Evolutionary conservation across 2,113 vertebrate species (phyloP).

Genomic region (Tretioscincus oriximinensis): DNA sequence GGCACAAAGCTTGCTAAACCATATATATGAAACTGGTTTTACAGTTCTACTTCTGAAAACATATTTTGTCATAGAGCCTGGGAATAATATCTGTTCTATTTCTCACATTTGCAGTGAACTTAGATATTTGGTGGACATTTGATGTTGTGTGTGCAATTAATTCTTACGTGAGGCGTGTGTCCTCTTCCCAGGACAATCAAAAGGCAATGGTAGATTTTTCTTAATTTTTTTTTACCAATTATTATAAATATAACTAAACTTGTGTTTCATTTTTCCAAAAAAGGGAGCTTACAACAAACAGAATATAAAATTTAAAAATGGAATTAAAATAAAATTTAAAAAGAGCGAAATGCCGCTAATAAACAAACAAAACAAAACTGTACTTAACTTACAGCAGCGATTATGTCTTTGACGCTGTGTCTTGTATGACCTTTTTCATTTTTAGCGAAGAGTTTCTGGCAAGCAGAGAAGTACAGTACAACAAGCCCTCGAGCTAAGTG

Average conservation of each 20-base stretch:
- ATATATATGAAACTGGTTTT: neutral
- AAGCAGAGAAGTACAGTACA: neutral
- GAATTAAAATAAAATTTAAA: too few species aligned
- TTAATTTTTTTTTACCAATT: too few species aligned
- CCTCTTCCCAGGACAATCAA: neutral
- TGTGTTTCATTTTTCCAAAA: too few species aligned
- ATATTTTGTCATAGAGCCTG: neutral
- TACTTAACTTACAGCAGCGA: neutral
- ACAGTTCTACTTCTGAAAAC: neutral
- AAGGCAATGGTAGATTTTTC: too few species aligned
- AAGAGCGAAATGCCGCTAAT: too few species aligned
- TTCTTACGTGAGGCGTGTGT: neutral
- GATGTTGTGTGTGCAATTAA: neutral
- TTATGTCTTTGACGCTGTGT: neutral
- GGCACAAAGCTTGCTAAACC: neutral
- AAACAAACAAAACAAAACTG: too few species aligned
- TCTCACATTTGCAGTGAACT: neutral
- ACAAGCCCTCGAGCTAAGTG: neutral
- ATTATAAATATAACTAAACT: too few species aligned
- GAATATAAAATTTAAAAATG: too few species aligned
- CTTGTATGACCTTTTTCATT: neutral
- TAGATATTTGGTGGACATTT: neutral
- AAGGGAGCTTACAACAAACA: too few species aligned
- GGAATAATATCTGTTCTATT: neutral
- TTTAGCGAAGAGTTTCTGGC: constrained; percentile 3